These are phyloP conservation scores for Parnassius apollo DNA, from an alignment of 2,888 invertebrate genomes.

Conservation along the genomic window DNA sequence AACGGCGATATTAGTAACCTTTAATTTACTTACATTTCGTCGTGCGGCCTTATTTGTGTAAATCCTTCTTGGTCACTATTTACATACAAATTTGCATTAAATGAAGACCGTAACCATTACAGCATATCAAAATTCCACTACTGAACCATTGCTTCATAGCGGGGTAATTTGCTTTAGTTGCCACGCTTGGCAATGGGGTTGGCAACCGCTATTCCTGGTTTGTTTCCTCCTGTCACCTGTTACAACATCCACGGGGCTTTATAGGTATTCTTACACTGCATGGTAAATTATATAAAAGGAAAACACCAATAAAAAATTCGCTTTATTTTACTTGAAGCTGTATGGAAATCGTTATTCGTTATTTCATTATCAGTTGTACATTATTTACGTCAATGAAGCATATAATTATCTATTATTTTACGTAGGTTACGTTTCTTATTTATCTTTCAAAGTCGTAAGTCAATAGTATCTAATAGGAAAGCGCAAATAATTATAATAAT, in stretches of 20 bases:
- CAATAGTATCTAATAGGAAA: background rate
- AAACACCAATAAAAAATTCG: conserved; percentile 17
- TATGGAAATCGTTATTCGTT: conserved; percentile 9
- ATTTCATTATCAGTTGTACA: conserved; percentile 8
- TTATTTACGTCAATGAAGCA: conserved; percentile 15
- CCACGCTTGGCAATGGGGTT: too few relatives aligned
- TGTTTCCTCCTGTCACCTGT: too few relatives aligned
- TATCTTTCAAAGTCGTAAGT: too few relatives aligned
- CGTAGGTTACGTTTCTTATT: conserved; percentile 11
- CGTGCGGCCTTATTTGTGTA: conserved; percentile 10
- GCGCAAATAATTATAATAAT: background rate
- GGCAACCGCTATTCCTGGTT: too few relatives aligned
- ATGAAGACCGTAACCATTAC: background rate
- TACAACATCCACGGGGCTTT: too few relatives aligned
- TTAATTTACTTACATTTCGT: conserved; percentile 5
- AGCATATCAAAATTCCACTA: too few relatives aligned
- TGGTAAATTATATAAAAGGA: background rate
- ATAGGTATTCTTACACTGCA: too few relatives aligned
- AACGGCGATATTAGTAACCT: conserved; percentile 1
- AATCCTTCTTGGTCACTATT: conserved; percentile 2
- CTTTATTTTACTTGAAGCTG: conserved; percentile 4
- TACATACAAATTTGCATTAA: conserved; percentile 17
- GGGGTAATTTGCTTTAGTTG: too few relatives aligned
- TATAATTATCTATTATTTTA: conserved; percentile 17
- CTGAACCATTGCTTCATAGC: too few relatives aligned